Evolutionary conservation across 2,888 invertebrate species (phyloP), one percentile per base, ranked within the genome.

Genomic region (Ophioninae sp.): DNA sequence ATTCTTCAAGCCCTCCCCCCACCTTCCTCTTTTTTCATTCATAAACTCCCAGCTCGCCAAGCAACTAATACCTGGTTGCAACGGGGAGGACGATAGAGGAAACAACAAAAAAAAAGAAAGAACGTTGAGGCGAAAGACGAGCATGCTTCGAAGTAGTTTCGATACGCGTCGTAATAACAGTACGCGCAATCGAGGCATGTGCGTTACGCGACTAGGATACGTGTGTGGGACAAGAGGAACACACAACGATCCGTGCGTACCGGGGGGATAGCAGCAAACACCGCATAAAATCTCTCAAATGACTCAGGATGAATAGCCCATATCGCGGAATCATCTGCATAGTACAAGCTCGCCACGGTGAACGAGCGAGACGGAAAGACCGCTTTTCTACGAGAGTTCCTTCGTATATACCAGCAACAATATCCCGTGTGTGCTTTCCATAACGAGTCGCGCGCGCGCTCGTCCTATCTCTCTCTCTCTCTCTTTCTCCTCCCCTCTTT

Each of bases 311-410:
- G 91, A 91, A 91, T 91, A 90, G 90, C 86, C 88, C 88, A 88
- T 91, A 91, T 91, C 91, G 89, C 86, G 88, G 87, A 91, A 91
- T 91, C 90, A 91, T 91, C 91, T 91, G 91, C 91, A 91, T 91
- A 90, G 90, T 88, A 90, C 90, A 90, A 89, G 91, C 85, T 30
- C 30, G 57, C 50, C 20, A 70, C 70, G 23, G 50, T 57, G 79
- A 65, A 59, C 23, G 64, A 59, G 67, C 6, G 65, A 65, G 65
- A 78, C 50, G 44, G 50, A 84, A 77, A 85, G 85, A 78, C 85
- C 86, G 87, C 89, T 89, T 89, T 88, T 87, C 88, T 87, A 85
- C 67, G 72, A 82, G 86, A 87, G 59, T 73, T 73, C 44, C 88
- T 88, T 89, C 89, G 85, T 89, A 88, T 89, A 88, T 88, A 88